phyloP scores from a whole-genome alignment of 2,797 vertebrate genomes.

The Clarias laeviceps region DNA sequence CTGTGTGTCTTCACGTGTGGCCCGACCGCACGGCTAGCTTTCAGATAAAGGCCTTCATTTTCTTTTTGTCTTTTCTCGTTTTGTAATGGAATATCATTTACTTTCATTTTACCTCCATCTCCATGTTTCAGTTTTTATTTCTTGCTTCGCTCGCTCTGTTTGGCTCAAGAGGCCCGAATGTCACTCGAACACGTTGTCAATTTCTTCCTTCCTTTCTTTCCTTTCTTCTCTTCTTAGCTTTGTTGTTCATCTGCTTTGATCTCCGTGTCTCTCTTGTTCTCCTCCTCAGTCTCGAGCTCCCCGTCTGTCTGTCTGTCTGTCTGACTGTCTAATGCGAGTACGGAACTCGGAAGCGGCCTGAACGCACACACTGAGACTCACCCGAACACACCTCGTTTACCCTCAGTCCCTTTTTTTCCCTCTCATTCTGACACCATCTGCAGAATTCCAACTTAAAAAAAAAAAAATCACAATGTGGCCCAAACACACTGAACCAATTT shows the following conservation, averaged over 20 bases:
- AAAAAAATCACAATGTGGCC: neutral
- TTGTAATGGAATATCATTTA: neutral
- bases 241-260: neutral
- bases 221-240: neutral
- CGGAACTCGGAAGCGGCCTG: neutral
- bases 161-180: neutral
- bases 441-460: neutral
- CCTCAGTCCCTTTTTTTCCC: neutral
- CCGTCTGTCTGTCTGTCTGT: neutral
- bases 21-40: neutral
- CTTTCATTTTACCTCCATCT: neutral
- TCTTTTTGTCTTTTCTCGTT: neutral
- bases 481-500: constrained; percentile 16
- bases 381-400: neutral
- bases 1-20: neutral
- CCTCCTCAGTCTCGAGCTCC: neutral
- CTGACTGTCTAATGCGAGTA: neutral
- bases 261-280: neutral
- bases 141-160: neutral
- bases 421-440: constrained; percentile 8
- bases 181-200: neutral
- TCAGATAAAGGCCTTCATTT: neutral
- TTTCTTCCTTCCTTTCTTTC: neutral
- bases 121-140: neutral
- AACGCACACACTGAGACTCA: neutral